Conservation (phyloP, 2,888 invertebrate species). For the Acrobasis repandana region DNA sequence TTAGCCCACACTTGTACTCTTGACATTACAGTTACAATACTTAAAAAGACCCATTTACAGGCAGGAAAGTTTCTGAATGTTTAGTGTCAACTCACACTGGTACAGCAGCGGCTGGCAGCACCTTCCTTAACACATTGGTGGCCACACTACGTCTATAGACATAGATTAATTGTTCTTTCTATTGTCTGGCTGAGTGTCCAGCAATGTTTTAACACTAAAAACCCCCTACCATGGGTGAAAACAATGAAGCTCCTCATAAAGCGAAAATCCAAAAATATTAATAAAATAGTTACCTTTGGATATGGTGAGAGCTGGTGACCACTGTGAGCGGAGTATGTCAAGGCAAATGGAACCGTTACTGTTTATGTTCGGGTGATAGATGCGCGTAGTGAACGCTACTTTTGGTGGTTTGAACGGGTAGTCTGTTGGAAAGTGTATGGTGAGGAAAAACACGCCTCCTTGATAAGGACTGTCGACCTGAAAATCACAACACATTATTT, state of each 20-base stretch:
- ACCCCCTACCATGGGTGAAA: neutral
- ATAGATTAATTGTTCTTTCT: too few relatives aligned
- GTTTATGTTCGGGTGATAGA: slow-evolving; percentile 99
- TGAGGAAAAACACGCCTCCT: slow-evolving; percentile 99
- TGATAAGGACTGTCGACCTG: slow-evolving; percentile 99
- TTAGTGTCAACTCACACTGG: too few relatives aligned
- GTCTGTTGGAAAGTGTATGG: slow-evolving; percentile 99
- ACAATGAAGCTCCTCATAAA: neutral
- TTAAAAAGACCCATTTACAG: too few relatives aligned
- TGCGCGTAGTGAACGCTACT: slow-evolving; percentile 99
- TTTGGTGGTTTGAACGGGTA: slow-evolving; percentile 99
- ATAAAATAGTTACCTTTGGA: slow-evolving; percentile 92
- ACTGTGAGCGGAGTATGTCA: slow-evolving; percentile 99
- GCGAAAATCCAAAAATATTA: neutral
- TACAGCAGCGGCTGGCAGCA: too few relatives aligned
- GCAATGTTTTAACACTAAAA: too few relatives aligned
- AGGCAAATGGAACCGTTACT: slow-evolving; percentile 99
- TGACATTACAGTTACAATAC: too few relatives aligned
- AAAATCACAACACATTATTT: slow-evolving; percentile 41
- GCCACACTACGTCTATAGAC: too few relatives aligned
- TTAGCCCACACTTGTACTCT: too few relatives aligned
- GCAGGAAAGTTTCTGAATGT: too few relatives aligned
- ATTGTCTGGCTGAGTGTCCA: too few relatives aligned
- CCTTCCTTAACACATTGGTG: too few relatives aligned
- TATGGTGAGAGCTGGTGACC: slow-evolving; percentile 99